Evolutionary conservation across 2,888 invertebrate genomes (phyloP).

Genomic region (Abrostola tripartita): DNA sequence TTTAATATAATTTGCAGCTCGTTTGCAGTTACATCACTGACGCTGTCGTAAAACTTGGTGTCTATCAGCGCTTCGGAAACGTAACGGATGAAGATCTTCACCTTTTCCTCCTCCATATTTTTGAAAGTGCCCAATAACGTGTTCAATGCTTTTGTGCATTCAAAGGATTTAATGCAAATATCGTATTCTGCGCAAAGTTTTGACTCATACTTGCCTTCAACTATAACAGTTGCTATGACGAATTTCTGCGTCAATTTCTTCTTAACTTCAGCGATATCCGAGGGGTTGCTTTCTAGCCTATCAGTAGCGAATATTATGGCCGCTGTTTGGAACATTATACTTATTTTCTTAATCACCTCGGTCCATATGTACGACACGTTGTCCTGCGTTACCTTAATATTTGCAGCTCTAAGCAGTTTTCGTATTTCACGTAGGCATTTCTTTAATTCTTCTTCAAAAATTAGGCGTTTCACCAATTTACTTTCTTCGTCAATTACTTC

Average conservation of each 20-base stretch:
- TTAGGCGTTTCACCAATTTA: conserved; percentile 24
- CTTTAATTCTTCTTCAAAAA: conserved; percentile 63
- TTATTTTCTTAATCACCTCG: conserved; percentile 71
- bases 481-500: conserved; percentile 23
- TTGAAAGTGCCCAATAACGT: conserved; percentile 61
- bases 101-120: conserved; percentile 56
- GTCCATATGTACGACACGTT: conserved; percentile 65
- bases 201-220: conserved; percentile 68
- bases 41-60: conserved; percentile 63
- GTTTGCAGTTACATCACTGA: conserved; percentile 65
- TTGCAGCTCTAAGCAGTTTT: conserved; percentile 60
- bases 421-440: conserved; percentile 59
- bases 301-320: conserved; percentile 57
- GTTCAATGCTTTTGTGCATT: conserved; percentile 67
- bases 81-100: conserved; percentile 54
- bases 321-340: conserved; percentile 68
- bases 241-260: conserved; percentile 65
- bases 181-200: conserved; percentile 67
- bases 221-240: conserved; percentile 61
- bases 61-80: conserved; percentile 49
- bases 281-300: conserved; percentile 51
- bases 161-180: conserved; percentile 66
- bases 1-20: conserved; percentile 73
- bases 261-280: conserved; percentile 51
- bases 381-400: conserved; percentile 56